Evolutionary conservation across 92 coral and sea anemone genomes (phyloP), one percentile per base, ranked within the genome.

Genomic region (Montipora capitata): DNA sequence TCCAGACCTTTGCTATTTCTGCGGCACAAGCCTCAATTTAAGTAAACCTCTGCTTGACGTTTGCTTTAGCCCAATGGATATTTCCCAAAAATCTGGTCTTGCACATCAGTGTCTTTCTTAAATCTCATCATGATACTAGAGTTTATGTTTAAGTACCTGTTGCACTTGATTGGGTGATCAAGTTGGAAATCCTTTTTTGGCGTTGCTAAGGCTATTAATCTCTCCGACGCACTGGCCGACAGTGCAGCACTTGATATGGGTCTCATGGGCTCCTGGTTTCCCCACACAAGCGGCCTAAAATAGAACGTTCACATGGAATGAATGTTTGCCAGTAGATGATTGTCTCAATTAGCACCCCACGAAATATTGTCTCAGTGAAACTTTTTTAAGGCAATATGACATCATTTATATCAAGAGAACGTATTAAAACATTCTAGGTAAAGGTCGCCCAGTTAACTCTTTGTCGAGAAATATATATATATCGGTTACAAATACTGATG

Each of bases 201-300:
- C 12, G 92, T 91, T 27, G 99, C 97, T 69, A 97, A 78, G 88
- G 89, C 90, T 58, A 73, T 82, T 15, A 94, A 85, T 35, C 98
- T 90, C 49, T 90, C 90, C 5, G 96, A 89, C 18, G 98, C 80
- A 56, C 72, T 84, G 38, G 96, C 91, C 11, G 72, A 74, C 17
- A 95, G 75, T 11, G 99, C 96, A 10, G 91, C 67, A 43, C 87
- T 88, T 64, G 96, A 72, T 14, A 97, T 57, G 17, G 98, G 97
- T 91, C 99, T 84, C 63, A 97, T 94, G 40, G 86, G 77, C 13
- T 91, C 96, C 68, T 97, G 99, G 75, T 90, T 89, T 64, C 96
- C 96, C 98, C 98, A 96, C 7, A 89, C 93, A 62, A 92, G 81
- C 14, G 97, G 96, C 87, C 99, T 97, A 69, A 38, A 82, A 83